phyloP scores from a whole-genome alignment of 2,113 vertebrate genomes.

The Sprattus sprattus region DNA sequence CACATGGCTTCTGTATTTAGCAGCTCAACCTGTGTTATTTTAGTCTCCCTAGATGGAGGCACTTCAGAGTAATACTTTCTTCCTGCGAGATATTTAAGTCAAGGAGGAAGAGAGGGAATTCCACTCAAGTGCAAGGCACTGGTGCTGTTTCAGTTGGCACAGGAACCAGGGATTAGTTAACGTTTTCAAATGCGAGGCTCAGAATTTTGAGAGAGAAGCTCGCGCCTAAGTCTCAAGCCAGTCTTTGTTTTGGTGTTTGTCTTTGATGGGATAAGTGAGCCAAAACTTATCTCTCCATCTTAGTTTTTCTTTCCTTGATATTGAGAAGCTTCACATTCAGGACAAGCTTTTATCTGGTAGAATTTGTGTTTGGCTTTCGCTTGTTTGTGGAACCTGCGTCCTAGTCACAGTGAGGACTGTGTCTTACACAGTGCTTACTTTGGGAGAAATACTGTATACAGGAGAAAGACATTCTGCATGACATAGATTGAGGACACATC shows the following conservation, averaged over 20 bases:
- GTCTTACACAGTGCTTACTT: not conserved
- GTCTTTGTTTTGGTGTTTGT: constrained; percentile 1
- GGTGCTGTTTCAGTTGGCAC: constrained; percentile 31
- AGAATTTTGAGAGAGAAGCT: not conserved
- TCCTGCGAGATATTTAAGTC: constrained; percentile 48
- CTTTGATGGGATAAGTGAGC: not conserved
- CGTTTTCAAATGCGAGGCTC: not conserved
- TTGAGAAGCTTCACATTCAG: not conserved
- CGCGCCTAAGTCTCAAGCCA: not conserved
- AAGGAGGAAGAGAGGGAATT: not conserved
- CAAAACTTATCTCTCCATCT: not conserved
- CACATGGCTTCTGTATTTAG: constrained; percentile 68
- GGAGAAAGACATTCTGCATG: constrained; percentile 7
- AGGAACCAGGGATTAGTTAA: constrained; percentile 28
- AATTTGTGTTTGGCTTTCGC: not conserved
- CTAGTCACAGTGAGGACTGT: not conserved
- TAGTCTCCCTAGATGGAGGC: constrained; percentile 56
- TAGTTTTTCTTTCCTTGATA: not conserved
- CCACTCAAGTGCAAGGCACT: not conserved
- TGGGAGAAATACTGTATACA: not conserved
- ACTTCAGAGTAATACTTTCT: constrained; percentile 59
- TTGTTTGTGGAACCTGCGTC: not conserved
- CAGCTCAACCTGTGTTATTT: constrained; percentile 63
- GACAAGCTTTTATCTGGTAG: not conserved
- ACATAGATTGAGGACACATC: constrained; percentile 1